These are phyloP conservation scores for Actias luna DNA, from an alignment of 2,888 invertebrate species.

Conservation along the genomic window DNA sequence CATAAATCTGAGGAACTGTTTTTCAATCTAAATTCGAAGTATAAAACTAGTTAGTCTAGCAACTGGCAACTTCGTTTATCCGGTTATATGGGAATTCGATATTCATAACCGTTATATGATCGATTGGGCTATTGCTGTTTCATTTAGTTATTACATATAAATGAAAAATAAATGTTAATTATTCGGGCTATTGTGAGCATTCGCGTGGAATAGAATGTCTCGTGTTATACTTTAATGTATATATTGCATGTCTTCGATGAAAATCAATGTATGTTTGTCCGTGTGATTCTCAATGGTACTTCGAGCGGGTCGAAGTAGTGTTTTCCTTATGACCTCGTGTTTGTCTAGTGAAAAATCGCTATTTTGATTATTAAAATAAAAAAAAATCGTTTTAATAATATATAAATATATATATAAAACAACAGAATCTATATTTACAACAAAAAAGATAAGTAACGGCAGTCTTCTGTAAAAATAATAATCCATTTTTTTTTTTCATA, in stretches of 20 bases:
- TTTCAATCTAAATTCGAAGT: slow-evolving; percentile 34
- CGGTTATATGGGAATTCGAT: no score
- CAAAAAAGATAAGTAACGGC: slow-evolving; percentile 66
- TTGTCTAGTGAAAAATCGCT: slow-evolving; percentile 74
- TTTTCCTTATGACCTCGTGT: slow-evolving; percentile 43
- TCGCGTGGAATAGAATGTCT: slow-evolving; percentile 71
- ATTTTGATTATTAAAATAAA: slow-evolving; percentile 53
- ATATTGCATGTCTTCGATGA: slow-evolving; percentile 51
- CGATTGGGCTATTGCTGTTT: slow-evolving; percentile 76
- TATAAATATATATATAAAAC: slow-evolving; percentile 23
- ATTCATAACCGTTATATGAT: slow-evolving; percentile 47
- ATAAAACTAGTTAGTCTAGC: slow-evolving; percentile 73
- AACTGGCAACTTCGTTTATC: slow-evolving; percentile 68
- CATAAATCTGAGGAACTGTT: neutral
- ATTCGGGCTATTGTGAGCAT: slow-evolving; percentile 71
- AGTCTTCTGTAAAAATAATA: slow-evolving; percentile 70
- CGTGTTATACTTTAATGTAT: slow-evolving; percentile 48
- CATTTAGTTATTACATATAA: slow-evolving; percentile 47
- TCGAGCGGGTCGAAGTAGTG: slow-evolving; percentile 33
- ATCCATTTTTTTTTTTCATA: slow-evolving; percentile 53
- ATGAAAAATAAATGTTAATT: slow-evolving; percentile 59
- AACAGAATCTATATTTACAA: slow-evolving; percentile 53
- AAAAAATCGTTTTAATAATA: slow-evolving; percentile 46
- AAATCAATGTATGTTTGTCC: slow-evolving; percentile 35
- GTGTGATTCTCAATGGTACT: slow-evolving; percentile 21